Evolutionary conservation across 2,888 invertebrate species (phyloP).

Genomic region (Serrognathus titanus): DNA sequence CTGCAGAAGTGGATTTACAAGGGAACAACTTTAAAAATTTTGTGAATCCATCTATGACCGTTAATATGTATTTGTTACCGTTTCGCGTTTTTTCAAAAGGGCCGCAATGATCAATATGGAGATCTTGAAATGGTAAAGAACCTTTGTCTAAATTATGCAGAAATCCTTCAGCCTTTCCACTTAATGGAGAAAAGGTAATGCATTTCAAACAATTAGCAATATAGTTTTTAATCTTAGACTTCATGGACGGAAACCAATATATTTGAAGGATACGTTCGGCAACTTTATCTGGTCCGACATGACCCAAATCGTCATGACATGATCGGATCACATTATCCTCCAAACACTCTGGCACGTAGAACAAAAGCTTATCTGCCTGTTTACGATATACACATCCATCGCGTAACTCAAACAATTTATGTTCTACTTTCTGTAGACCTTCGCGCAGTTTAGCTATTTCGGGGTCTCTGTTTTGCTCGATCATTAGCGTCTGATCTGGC

Average conservation of each 20-base stretch:
- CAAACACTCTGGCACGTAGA: conserved; percentile 12
- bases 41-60: conserved; percentile 30
- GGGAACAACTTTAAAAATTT: conserved; percentile 31
- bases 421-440: neutral
- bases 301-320: conserved; percentile 11
- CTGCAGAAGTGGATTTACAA: conserved; percentile 19
- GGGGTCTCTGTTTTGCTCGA: conserved; percentile 6
- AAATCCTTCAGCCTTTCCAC: conserved; percentile 30
- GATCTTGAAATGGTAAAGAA: conserved; percentile 27
- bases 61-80: conserved; percentile 11
- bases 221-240: conserved; percentile 6
- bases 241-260: conserved; percentile 14
- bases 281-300: conserved; percentile 8
- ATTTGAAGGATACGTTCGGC: conserved; percentile 1
- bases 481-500: conserved; percentile 3
- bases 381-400: conserved; percentile 14
- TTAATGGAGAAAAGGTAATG: conserved; percentile 22
- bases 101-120: conserved; percentile 35
- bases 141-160: conserved; percentile 32
- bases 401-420: conserved; percentile 8
- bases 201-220: conserved; percentile 14
- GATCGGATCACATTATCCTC: conserved; percentile 5
- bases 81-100: conserved; percentile 22
- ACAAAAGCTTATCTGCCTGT: conserved; percentile 3
- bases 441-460: neutral